Evolutionary conservation across 2,888 invertebrate genomes (phyloP), one percentile per base, ranked within the genome.

Genomic region (Rhaphigaster nebulosa): DNA sequence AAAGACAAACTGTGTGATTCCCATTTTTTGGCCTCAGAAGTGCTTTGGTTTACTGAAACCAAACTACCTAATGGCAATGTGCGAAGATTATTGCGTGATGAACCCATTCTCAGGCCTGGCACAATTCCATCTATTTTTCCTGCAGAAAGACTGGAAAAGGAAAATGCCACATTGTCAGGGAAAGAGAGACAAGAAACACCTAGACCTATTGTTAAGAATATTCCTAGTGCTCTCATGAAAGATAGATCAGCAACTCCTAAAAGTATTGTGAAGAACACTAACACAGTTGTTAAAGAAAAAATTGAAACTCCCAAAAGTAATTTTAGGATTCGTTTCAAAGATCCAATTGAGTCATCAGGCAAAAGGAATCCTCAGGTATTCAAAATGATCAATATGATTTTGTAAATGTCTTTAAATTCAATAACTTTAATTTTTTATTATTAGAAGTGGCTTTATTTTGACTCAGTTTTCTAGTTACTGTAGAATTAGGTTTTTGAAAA

Each of bases 51-150:
- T 76, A 89, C 50, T 34, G 89, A 89, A 89, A 89, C 70, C 29
- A 89, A 89, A 50, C 29, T 89, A 29, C 52, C 89, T 12, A 70
- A 89, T 89, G 89, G 89, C 18, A 89, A 89, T 76, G 89, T 89
- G 20, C 70, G 89, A 13, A 70, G 89, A 50, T 29, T 89, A 50
- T 29, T 70, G 45, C 50, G 65, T 6, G 70, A 45, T 76, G 89
- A 89, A 60, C 89, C 89, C 2, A 76, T 70, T 13, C 89, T 89
- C 10, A 89, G 65, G 26, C 34, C 76, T n/a, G 89, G 89, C 0
- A 89, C 89, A 5, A 89, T 89, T n/a, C 89, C 89, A 52, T 89
- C 89, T 52, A 89, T 89, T 50, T 89, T 89, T 29, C 89, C 89
- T 29, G 70, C 84, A 1, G 84, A 84, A 84, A 84, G 5, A n/a